A percentile compares a stretch with the other conserved stretches of the same genome.
Conservation (phyloP, 2,888 invertebrate species). For the Sialis lutaria region DNA sequence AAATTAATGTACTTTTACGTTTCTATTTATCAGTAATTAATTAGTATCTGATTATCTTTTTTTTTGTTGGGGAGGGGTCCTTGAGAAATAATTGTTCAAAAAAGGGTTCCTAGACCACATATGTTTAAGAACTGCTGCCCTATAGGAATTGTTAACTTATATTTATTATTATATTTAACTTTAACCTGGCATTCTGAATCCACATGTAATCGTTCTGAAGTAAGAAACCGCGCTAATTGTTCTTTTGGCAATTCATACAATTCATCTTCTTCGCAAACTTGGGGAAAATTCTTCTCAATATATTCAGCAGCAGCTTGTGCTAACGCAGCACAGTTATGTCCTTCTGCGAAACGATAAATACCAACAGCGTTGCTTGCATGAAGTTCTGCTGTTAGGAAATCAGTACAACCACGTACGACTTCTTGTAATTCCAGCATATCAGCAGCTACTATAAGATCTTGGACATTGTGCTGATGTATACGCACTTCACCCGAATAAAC, state of each 20-base stretch:
- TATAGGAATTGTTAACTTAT: slow-evolving; percentile 1
- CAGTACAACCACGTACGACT: slow-evolving; percentile 66
- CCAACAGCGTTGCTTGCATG: slow-evolving; percentile 80
- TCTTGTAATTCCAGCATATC: slow-evolving; percentile 83
- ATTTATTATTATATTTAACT: slow-evolving; percentile 5
- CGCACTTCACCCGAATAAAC: slow-evolving; percentile 58
- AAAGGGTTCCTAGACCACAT: too few relatives aligned
- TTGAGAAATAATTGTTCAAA: too few relatives aligned
- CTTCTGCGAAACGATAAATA: slow-evolving; percentile 77
- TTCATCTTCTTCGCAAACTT: slow-evolving; percentile 67
- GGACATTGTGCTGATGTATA: slow-evolving; percentile 64
- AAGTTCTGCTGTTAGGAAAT: slow-evolving; percentile 68
- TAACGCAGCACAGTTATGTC: slow-evolving; percentile 65
- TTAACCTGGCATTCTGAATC: slow-evolving; percentile 70
- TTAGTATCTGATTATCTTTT: too few relatives aligned
- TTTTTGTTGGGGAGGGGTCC: too few relatives aligned
- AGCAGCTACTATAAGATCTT: slow-evolving; percentile 74
- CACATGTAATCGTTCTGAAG: slow-evolving; percentile 73
- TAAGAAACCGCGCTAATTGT: slow-evolving; percentile 56
- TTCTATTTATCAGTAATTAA: too few relatives aligned
- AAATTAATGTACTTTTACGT: too few relatives aligned
- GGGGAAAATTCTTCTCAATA: slow-evolving; percentile 72
- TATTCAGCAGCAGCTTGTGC: slow-evolving; percentile 61
- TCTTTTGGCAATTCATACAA: slow-evolving; percentile 66
- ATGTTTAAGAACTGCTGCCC: too few relatives aligned